A percentile compares a stretch with the other conserved stretches of the same genome.
Conservation (phyloP, 2,797 vertebrate species). For the Myotis myotis region DNA sequence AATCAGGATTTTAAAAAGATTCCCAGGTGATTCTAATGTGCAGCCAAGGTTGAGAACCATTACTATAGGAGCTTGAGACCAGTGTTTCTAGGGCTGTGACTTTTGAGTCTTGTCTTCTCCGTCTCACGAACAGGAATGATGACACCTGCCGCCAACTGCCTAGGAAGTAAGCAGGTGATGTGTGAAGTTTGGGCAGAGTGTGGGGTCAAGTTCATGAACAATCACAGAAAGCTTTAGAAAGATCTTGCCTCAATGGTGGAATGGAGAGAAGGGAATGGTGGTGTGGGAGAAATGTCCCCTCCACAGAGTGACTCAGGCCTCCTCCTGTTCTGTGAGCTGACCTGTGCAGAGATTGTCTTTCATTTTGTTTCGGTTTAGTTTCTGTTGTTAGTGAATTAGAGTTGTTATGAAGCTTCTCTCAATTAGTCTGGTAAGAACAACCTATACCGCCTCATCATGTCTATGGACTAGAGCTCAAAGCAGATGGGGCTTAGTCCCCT, state of each 20-base stretch:
- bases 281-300: neutral
- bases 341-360: neutral
- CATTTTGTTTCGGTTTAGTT: neutral
- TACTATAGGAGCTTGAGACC: neutral
- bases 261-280: neutral
- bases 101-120: neutral
- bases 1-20: too few relatives aligned
- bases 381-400: neutral
- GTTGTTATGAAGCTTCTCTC: neutral
- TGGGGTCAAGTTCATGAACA: neutral
- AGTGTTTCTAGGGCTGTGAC: neutral
- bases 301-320: neutral
- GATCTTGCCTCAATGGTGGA: neutral
- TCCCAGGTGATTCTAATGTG: too few relatives aligned
- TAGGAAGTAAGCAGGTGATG: neutral
- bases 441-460: neutral
- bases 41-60: too few relatives aligned
- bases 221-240: neutral
- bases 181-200: neutral
- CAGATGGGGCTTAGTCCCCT: accelerated
- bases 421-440: neutral
- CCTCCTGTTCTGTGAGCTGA: neutral
- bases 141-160: neutral
- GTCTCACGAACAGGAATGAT: neutral
- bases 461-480: neutral